These are phyloP conservation scores for Halyomorpha halys DNA, from an alignment of 1,140 invertebrate species.

Conservation along the genomic window DNA sequence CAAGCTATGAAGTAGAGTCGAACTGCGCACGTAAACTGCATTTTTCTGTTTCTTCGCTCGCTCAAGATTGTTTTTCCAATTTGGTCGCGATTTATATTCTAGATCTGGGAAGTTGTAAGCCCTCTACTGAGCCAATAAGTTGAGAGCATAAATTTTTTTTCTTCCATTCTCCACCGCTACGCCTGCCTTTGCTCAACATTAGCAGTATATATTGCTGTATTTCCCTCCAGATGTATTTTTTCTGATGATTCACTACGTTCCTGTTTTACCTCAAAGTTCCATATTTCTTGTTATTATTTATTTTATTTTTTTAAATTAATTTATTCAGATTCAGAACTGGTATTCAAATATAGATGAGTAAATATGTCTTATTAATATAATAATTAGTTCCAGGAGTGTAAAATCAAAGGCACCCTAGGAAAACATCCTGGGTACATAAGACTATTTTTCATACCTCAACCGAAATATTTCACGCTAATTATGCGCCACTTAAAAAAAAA, in stretches of 20 bases:
- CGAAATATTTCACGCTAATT: too few relatives aligned
- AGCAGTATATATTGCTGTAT: too few relatives aligned
- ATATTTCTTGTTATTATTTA: background rate
- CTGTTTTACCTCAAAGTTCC: background rate
- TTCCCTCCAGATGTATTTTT: background rate
- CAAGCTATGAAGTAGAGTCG: background rate
- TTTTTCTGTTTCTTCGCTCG: background rate
- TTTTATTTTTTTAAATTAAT: too few relatives aligned
- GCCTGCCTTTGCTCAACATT: too few relatives aligned
- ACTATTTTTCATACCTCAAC: too few relatives aligned
- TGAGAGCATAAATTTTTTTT: background rate
- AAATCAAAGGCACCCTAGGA: too few relatives aligned
- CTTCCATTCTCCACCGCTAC: background rate
- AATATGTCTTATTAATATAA: too few relatives aligned
- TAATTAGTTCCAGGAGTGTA: too few relatives aligned
- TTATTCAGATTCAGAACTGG: too few relatives aligned
- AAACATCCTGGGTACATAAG: too few relatives aligned
- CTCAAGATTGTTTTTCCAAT: background rate
- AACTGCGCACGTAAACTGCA: background rate
- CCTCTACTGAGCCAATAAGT: background rate
- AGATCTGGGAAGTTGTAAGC: background rate
- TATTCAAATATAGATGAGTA: too few relatives aligned
- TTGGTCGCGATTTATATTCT: slow-evolving; percentile 1
- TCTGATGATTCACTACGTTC: background rate
- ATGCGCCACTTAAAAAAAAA: too few relatives aligned